Evolutionary conservation across 2,888 invertebrate species (phyloP), one percentile per base, ranked within the genome.

Genomic region (Cancer borealis): DNA sequence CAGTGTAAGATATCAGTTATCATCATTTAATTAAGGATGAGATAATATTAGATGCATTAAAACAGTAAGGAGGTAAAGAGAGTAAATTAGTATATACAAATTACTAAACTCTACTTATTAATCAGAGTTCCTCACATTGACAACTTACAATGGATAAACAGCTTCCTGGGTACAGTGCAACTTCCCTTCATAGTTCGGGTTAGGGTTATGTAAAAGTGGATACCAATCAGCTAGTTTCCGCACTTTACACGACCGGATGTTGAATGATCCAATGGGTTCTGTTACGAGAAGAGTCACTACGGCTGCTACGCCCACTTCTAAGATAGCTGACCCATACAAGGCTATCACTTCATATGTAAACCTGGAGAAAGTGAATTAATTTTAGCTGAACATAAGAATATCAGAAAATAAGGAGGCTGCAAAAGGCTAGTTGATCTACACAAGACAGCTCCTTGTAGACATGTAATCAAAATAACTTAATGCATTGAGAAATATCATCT

Each of bases 141-240:
- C 10, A 54, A 97, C 98, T 97, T 97, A 99, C 98, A 99, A 97
- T 88, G 99, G 99, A 97, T 99, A 99, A 0, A 99, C 99, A 94
- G 99, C 99, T 97, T 99, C 99, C 96, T 99, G 99, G 0, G 99
- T 99, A 96, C 99, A 99, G 97, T 99, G 98, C 93, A 99, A 96
- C 30, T 98, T 98, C 95, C 98, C 97, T 94, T 98, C 98, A 97
- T 99, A 99, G 96, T 99, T 98, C 0, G 99, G 99, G 96, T 98
- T 98, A 8, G 99, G 99, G 97, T 99, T 99, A 96, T 99, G 98
- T 95, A 99, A 97, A 96, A 99, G 97, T 0, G 99, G 99, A 96
- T 99, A 99, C 99, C 99, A 99, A 97, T 99, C 99, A 0, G 99
- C 98, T 45, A 99, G 97, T 79, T 97, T 97, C 14, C 93, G 60